A percentile compares a stretch with the other conserved stretches of the same genome.
These are phyloP conservation scores for Coleophora deauratella DNA, from an alignment of 2,888 invertebrate genomes.

Conservation along the genomic window DNA sequence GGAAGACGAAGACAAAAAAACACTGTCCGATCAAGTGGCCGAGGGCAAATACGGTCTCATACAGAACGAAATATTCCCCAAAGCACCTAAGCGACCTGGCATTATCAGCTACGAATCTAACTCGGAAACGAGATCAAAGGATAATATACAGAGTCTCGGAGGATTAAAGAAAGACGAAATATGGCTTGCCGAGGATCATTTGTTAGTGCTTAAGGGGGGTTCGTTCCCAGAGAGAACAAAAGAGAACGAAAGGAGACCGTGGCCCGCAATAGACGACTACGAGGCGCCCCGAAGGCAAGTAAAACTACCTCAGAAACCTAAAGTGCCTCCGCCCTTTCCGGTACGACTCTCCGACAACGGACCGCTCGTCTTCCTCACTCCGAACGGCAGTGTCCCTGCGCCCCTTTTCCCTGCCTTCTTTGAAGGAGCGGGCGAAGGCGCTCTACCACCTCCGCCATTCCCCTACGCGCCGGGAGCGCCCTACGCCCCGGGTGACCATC, in stretches of 20 bases:
- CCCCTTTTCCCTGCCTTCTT: slow-evolving; percentile 79
- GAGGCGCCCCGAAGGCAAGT: slow-evolving; percentile 88
- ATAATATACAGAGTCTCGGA: slow-evolving; percentile 85
- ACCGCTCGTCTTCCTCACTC: slow-evolving; percentile 89
- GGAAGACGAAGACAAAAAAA: slow-evolving; percentile 85
- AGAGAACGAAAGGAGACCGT: slow-evolving; percentile 64
- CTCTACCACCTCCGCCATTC: slow-evolving; percentile 71
- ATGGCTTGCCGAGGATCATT: slow-evolving; percentile 92
- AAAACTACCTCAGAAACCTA: slow-evolving; percentile 86
- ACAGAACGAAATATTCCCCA: slow-evolving; percentile 86
- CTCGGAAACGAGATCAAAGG: slow-evolving; percentile 83
- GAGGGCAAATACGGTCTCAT: slow-evolving; percentile 93
- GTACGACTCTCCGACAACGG: slow-evolving; percentile 90
- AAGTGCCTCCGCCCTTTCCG: slow-evolving; percentile 94
- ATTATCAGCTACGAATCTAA: slow-evolving; percentile 87
- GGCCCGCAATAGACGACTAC: slow-evolving; percentile 90
- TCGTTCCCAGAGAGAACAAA: slow-evolving; percentile 75
- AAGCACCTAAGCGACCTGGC: slow-evolving; percentile 82
- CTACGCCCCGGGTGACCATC: slow-evolving; percentile 73
- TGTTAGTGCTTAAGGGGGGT: slow-evolving; percentile 88
- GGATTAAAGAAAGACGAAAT: slow-evolving; percentile 89
- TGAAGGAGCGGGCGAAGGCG: slow-evolving; percentile 74
- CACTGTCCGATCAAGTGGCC: slow-evolving; percentile 90
- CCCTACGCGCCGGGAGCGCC: slow-evolving; percentile 74
- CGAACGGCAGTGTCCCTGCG: slow-evolving; percentile 83